Base-by-base conservation (phyloP, 1,140 invertebrate species). In the Drosophila mojavensis region DNA sequence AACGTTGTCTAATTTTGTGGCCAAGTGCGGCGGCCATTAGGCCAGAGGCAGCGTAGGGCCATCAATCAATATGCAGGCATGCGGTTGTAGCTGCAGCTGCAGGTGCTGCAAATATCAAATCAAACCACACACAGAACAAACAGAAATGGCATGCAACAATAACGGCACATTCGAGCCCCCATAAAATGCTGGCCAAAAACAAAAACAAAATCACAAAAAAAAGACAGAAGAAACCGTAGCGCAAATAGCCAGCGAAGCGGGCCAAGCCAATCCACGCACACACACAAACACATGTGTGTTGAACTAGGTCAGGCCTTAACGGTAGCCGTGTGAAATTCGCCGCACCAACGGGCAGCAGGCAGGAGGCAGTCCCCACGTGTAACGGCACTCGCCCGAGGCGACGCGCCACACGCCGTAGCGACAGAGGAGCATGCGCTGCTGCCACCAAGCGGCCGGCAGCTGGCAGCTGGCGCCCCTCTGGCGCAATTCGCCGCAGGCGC, bases 301-400 rank as follows among this genome's bases (percentile, higher is more conserved):
- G 63, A 86, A 88, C 72, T 86, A 78, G 83, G 83, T 86, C 83
- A 86, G 55, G 53, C 78, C 63, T 58, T 56, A 45, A 61, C 64
- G 54, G 74, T 74, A 60, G 62, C 60, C 59, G 71, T 66, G 61
- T 63, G 68, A 43, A 56, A 72, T 77, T 80, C 81, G 81, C 69
- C 66, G 59, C 48, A 43, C 5, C 5, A 11, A 43, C 26, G 20
- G 0, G 15, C 50, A 9, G 53, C 9, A 5, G 10, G 39, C 20
- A 54, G 24, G 24, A 48, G 28, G 24, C 33, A 24, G 15, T 41
- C 13, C 11, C 13, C 58, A 47, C 17, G 43, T 33, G 33, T 30
- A 30, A 30, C 28, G 28, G 28, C 28, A 33, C 5, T 2, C 43
- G 36, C 43, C 17, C 20, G 3, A 33, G 17, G 28, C 43, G 45